Evolutionary conservation across 2,888 invertebrate species (phyloP).

Genomic region (Noctua janthina): DNA sequence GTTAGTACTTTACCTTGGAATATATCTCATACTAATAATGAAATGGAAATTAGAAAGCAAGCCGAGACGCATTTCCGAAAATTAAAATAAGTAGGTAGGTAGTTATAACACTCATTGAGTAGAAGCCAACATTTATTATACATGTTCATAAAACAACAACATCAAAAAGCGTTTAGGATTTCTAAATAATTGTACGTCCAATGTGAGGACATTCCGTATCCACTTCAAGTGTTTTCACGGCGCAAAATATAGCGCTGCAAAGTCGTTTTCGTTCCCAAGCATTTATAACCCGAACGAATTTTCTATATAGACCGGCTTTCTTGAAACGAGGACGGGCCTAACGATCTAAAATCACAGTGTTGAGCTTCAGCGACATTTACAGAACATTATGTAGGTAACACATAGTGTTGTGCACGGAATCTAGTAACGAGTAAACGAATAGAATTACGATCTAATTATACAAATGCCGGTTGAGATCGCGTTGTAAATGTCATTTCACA

Average conservation of each 20-base stretch:
- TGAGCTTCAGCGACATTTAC: slow-evolving; percentile 66
- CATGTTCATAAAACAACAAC: slow-evolving; percentile 34
- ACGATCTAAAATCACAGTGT: slow-evolving; percentile 67
- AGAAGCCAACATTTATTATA: slow-evolving; percentile 26
- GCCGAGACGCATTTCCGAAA: slow-evolving; percentile 5
- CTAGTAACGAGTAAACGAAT: slow-evolving; percentile 77
- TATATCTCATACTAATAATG: not conserved
- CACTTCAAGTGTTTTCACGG: slow-evolving; percentile 30
- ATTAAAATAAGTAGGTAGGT: not conserved
- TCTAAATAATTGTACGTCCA: slow-evolving; percentile 29
- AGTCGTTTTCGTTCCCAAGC: slow-evolving; percentile 56
- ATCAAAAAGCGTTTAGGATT: slow-evolving; percentile 46
- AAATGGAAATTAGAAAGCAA: not conserved
- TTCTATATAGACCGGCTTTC: slow-evolving; percentile 56
- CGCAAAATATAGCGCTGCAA: slow-evolving; percentile 24
- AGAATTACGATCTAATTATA: slow-evolving; percentile 87
- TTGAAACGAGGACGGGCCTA: slow-evolving; percentile 57
- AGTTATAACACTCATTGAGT: slow-evolving; percentile 9
- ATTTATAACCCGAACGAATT: slow-evolving; percentile 53
- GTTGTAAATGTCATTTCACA: slow-evolving; percentile 84
- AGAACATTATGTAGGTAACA: slow-evolving; percentile 56
- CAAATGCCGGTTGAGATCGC: slow-evolving; percentile 77
- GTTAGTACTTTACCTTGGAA: not conserved
- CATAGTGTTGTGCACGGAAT: slow-evolving; percentile 72
- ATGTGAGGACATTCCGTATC: slow-evolving; percentile 22